Conservation (phyloP, 2,888 invertebrate genomes). For the Ophion ventricosus region DNA sequence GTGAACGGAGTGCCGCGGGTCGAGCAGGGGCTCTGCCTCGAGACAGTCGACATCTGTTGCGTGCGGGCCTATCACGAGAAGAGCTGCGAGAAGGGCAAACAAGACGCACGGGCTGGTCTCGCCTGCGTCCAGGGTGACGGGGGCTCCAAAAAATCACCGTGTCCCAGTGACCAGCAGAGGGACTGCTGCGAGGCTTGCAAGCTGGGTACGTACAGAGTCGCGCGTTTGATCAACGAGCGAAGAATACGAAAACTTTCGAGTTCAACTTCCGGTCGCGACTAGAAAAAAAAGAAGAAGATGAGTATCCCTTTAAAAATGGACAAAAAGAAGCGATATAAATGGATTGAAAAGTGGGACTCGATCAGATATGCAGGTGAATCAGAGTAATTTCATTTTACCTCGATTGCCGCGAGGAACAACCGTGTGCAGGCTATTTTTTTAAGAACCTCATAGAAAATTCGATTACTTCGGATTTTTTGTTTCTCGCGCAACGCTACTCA, state of each 20-base stretch:
- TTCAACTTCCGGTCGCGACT: background rate
- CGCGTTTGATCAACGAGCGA: background rate
- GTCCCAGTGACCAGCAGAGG: constrained; percentile 77
- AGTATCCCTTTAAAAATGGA: background rate
- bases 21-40: constrained; percentile 86
- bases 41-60: constrained; percentile 88
- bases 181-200: constrained; percentile 82
- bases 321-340: background rate
- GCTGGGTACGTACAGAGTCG: constrained; percentile 73
- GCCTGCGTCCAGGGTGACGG: constrained; percentile 76
- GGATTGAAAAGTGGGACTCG: too few relatives aligned
- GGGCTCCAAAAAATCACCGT: constrained; percentile 62
- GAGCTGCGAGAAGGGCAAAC: constrained; percentile 84
- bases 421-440: too few relatives aligned
- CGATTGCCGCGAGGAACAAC: too few relatives aligned
- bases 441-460: too few relatives aligned
- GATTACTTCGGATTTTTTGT: too few relatives aligned
- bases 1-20: constrained; percentile 85
- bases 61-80: constrained; percentile 82
- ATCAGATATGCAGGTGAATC: too few relatives aligned
- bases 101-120: constrained; percentile 83
- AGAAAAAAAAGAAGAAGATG: background rate
- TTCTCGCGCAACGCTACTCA: too few relatives aligned
- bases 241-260: constrained; percentile 1
- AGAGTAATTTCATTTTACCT: too few relatives aligned